Percentiles rank a stretch among this genome's conserved stretches.
Conservation (phyloP, 2,888 invertebrate genomes). For the Thera britannica region DNA sequence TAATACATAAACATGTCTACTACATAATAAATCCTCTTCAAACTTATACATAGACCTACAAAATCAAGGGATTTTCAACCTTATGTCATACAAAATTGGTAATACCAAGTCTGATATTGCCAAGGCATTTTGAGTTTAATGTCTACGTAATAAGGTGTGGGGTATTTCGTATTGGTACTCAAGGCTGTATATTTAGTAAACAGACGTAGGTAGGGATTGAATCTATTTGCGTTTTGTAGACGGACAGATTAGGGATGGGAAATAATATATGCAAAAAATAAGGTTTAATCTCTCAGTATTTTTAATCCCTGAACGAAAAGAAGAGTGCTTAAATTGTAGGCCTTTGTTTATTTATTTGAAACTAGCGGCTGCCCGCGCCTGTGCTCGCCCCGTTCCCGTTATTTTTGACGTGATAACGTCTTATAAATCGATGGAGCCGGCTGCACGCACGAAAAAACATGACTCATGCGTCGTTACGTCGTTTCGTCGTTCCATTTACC, state of each 20-base stretch:
- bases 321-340: no score
- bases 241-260: conserved; percentile 6
- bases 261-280: background rate
- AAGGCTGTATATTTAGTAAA: background rate
- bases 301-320: no score
- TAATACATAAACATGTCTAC: conserved; percentile 11
- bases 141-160: background rate
- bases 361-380: no score
- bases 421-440: no score
- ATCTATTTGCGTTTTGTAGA: conserved; percentile 7
- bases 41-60: conserved; percentile 4
- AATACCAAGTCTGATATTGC: background rate
- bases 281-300: no score
- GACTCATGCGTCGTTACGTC: no score
- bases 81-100: conserved; percentile 2
- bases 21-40: conserved; percentile 17
- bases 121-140: conserved; percentile 14
- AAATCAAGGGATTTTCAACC: conserved; percentile 14
- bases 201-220: conserved; percentile 3
- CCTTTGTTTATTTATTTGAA: no score
- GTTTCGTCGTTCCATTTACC: no score
- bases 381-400: no score
- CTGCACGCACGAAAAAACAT: no score
- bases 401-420: no score
- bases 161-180: background rate